phyloP scores from a whole-genome alignment of 2,888 invertebrate species.

The Ophioninae sp. region DNA sequence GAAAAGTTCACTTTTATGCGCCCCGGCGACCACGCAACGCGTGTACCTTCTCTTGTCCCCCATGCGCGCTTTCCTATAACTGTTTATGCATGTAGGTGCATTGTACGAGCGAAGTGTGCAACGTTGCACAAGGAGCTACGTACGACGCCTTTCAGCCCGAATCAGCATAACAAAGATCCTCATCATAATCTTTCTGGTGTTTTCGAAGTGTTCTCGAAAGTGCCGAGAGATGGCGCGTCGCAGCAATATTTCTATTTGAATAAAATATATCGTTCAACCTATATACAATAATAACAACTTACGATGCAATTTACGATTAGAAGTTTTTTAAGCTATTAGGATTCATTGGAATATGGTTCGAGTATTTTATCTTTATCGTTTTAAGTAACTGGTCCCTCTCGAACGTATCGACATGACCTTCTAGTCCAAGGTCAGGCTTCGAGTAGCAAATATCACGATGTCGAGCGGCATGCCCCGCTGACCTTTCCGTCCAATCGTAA shows the following conservation, averaged over 20 bases:
- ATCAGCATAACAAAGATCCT: neutral
- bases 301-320: too few species aligned
- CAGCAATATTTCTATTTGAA: neutral
- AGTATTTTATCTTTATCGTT: neutral
- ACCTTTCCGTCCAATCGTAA: neutral
- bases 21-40: constrained; percentile 49
- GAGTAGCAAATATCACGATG: neutral
- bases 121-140: neutral
- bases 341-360: too few species aligned
- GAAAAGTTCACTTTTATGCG: constrained; percentile 68
- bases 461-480: neutral
- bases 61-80: neutral
- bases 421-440: neutral
- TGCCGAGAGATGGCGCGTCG: neutral
- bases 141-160: neutral
- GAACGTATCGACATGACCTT: neutral
- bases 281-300: too few species aligned
- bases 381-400: neutral
- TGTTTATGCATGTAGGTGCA: neutral
- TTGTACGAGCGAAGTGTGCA: constrained; percentile 9
- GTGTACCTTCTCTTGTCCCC: neutral
- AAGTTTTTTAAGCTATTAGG: too few species aligned
- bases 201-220: neutral
- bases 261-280: neutral
- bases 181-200: neutral